Conservation (phyloP, 2,888 invertebrate species). For the Hypercompe scribonia region DNA sequence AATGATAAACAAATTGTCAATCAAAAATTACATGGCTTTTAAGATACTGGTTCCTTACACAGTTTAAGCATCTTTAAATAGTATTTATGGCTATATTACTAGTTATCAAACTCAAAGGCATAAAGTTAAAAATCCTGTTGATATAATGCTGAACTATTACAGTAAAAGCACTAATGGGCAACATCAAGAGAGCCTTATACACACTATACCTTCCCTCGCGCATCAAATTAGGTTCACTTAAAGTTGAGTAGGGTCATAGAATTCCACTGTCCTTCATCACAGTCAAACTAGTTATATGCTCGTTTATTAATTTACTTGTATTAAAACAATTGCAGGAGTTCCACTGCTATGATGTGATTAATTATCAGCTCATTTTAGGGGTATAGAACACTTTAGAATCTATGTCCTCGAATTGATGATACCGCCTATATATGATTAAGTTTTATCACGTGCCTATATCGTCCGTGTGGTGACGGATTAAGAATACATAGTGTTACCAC, state of each 20-base stretch:
- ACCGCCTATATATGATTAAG: neutral
- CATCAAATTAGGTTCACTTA: neutral
- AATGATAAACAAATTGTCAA: too few species aligned
- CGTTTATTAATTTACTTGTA: neutral
- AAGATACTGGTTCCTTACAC: too few species aligned
- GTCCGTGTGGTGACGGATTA: too few species aligned
- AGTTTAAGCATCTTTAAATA: too few species aligned
- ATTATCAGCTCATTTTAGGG: neutral
- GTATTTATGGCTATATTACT: too few species aligned
- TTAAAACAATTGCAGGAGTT: neutral
- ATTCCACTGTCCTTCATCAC: neutral
- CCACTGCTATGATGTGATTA: neutral
- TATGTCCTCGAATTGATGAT: neutral
- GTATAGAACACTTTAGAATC: neutral
- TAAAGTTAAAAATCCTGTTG: neutral
- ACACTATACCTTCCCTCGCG: neutral
- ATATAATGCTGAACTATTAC: neutral
- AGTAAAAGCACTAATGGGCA: neutral
- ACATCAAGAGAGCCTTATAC: neutral
- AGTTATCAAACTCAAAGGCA: neutral
- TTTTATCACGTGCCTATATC: neutral
- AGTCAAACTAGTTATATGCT: neutral
- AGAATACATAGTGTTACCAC: too few species aligned
- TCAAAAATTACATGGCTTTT: too few species aligned
- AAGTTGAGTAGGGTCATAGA: neutral